Percentiles rank a stretch among this genome's conserved stretches.
Conservation (phyloP, 2,888 invertebrate species). For the Hemithea aestivaria region DNA sequence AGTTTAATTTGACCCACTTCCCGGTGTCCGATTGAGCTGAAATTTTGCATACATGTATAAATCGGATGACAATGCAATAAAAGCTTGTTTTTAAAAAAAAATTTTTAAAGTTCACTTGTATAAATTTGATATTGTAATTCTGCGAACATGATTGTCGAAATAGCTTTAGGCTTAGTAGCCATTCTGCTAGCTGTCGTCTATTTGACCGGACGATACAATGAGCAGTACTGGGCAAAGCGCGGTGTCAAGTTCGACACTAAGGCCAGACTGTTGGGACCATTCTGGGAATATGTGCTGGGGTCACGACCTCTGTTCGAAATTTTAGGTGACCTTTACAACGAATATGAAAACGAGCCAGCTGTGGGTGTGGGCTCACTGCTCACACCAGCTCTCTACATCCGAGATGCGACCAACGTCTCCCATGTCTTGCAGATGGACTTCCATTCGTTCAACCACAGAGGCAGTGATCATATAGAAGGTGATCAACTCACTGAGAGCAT, state of each 20-base stretch:
- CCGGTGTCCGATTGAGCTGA: too few species aligned
- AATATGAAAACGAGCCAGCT: slow-evolving; percentile 38
- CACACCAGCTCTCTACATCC: slow-evolving; percentile 33
- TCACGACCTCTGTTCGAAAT: slow-evolving; percentile 8
- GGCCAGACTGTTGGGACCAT: slow-evolving; percentile 8
- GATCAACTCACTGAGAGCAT: slow-evolving; percentile 44
- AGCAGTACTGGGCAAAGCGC: slow-evolving; percentile 44
- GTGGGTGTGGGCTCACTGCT: slow-evolving; percentile 32
- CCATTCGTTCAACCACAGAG: slow-evolving; percentile 40
- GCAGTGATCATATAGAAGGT: slow-evolving; percentile 29
- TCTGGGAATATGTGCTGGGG: slow-evolving; percentile 4
- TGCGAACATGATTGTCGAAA: slow-evolving; percentile 10
- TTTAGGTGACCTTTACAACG: slow-evolving; percentile 34
- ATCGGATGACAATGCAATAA: too few species aligned
- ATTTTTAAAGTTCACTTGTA: too few species aligned
- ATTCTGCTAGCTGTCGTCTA: slow-evolving; percentile 1
- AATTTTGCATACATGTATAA: too few species aligned
- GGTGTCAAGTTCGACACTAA: slow-evolving; percentile 26
- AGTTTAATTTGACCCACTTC: too few species aligned
- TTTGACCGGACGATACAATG: slow-evolving; percentile 28
- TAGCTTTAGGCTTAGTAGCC: slow-evolving; percentile 1
- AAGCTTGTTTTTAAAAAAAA: too few species aligned
- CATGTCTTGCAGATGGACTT: slow-evolving; percentile 39
- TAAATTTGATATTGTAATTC: too few species aligned
- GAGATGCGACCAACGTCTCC: slow-evolving; percentile 37